Evolutionary conservation across 2,113 vertebrate species (phyloP), one percentile per base, ranked within the genome.

Genomic region (Salminus brasiliensis): DNA sequence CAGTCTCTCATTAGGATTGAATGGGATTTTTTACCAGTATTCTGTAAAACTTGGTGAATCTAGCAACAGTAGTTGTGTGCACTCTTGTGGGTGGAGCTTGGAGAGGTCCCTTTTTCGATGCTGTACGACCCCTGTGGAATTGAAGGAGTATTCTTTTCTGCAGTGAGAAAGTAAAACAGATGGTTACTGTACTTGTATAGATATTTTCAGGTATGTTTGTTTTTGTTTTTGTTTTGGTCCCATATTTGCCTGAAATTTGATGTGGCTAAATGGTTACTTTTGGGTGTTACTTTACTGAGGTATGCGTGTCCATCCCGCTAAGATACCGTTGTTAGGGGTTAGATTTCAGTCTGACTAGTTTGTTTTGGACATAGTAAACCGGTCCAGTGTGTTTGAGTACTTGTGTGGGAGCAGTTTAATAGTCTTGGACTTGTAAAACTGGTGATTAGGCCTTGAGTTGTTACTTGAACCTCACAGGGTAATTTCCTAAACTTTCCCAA

Each of bases 401-500:
- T 73, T 47, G 39, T 23, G 39, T 57, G 63, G 72, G 69, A 27
- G 36, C 73, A 67, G 62, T 52, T 66, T 23, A 73, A 49, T 45
- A 6, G n/a, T 11, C 34, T 23, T 27, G 13, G n/a, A 6, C 29
- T 59, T 21, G 3, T 39, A 21, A 5, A 2, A 8, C n/a, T n/a
- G n/a, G n/a, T n/a, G n/a, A n/a, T 11, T 2, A n/a, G 9, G 32
- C 32, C 10, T 9, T 62, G 59, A 30, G n/a, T 65, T 1, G 76
- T 52, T 9, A 83, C 55, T 72, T 71, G 34, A 63, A 83, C 62
- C 60, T 49, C 76, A 79, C 70, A 85, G 69, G 81, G 67, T 88
- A 77, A 78, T 79, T 71, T 83, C 74, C 73, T 81, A 81, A 72
- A 86, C 80, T 57, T 79, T 41, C n/a, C 41, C 72, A 65, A 39